Base-by-base conservation (phyloP, 2,797 vertebrate species). In the Argyrosomus regius region DNA sequence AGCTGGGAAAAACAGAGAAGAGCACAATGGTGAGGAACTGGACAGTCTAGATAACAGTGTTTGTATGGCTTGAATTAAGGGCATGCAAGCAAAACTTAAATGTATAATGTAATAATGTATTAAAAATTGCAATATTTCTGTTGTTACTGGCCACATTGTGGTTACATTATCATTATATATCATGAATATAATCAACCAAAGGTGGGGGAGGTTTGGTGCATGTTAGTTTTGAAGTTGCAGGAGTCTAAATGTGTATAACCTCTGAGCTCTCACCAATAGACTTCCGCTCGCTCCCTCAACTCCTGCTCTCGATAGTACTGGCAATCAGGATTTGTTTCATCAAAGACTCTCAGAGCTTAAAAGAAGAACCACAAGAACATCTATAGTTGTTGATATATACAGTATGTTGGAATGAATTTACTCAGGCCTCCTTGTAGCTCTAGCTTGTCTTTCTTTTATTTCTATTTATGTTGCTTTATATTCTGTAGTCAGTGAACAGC, bases 321-420 rank as follows among this genome's bases (percentile, higher is more conserved):
- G 41, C 85, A 82, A 20, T 90, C 81, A 64, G 24, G n/a, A 74
- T 83, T 53, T 10, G 0, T 59, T 48, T 94, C 92, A 1, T 93
- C 71, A 67, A 67, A 83, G 75, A 84, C 18, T 83, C 2, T 92
- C 24, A 92, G 80, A 70, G 90, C 90, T 93, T 48, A 7, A 43
- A 22, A 22, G 48, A 59, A 45, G 8, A 41, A 60, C 0, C 22
- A 53, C 20, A 66, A 1, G 0, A 43, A 46, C 1, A 2, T 39
- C 35, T 39, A 9, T 39, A 39, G 35, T 39, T 5, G 4, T 45
- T 45, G 4, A 53, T 11, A 28, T 39, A 39, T 2, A 9, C 35
- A 39, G 35, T 39, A 39, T 39, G 35, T 39, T 39, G 1, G 35
- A 9, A 9, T 39, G 35, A 39, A 39, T 39, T 39, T 39, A 39